Base-by-base conservation (phyloP, 2,888 invertebrate genomes). In the Cenopis cana region DNA sequence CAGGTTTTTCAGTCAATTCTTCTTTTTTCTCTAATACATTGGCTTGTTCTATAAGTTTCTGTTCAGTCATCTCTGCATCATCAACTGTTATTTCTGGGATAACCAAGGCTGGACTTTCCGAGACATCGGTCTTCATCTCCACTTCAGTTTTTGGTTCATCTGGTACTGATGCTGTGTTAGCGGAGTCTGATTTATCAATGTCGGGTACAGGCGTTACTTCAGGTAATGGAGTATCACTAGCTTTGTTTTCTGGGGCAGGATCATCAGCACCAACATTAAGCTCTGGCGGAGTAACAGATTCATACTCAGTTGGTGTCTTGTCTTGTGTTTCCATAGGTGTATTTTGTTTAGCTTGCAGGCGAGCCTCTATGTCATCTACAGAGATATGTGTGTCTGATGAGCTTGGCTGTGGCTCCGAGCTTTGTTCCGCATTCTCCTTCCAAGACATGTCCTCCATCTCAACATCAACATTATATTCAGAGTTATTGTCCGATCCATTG, bases 401-500 rank as follows among this genome's bases (percentile, higher is more conserved):
- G 52, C 90, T 81, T 9, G 92, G 90, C 69, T 93, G 90, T 14
- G 90, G 92, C 80, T 89, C 90, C 50, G 81, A 77, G 55, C 76
- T 86, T 71, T 83, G 84, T 52, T 87, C 88, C 71, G 84, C 76
- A 76, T 85, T 89, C 66, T 93, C 91, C 75, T 93, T 93, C 91
- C 93, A 93, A 20, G 93, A 88, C 86, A 92, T 88, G 73, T 93
- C 94, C 80, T 94, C 94, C 93, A 93, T 93, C 81, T 94, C 94
- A 81, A 92, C 93, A 82, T 89, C 95, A 79, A 86, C 94, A 88
- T 93, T 93, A 73, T 93, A 93, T 66, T 94, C 94, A 0, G 93
- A 93, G 79, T 90, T 93, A 73, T 90, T 91, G 74, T 95, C 95
- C 9, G 95, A 91, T 11, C 95, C 95, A 79, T 95, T 95, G 1